Base-by-base conservation (phyloP, 2,797 vertebrate species). In the Acestrorhynchus altus region DNA sequence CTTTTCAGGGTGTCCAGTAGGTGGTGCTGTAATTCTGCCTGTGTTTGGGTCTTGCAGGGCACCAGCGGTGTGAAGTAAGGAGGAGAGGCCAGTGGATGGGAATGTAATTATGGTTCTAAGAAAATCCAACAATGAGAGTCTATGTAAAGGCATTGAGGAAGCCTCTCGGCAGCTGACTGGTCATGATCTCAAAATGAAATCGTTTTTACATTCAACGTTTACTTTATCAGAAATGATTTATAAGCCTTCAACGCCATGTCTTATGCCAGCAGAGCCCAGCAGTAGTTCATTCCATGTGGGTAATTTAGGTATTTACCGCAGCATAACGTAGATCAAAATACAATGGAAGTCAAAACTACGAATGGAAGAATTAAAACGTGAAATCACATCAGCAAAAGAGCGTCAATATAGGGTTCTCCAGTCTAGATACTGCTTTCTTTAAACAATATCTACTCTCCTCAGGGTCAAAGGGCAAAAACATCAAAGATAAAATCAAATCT, bases 1-100 rank as follows among this genome's bases (percentile, higher is more conserved):
- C 18, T 24, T 57, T 52, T 28, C 20, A 78, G 69, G 52, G 31
- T 18, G 8, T 59, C 89, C 94, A 92, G 92, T 89, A 89, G 93
- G 92, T 94, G 93, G 92, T 86, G 89, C 83, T 93, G 78, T 89
- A 89, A 87, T 89, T 72, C 87, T 90, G 76, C 74, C 73, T 56
- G 84, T 83, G 47, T 75, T 80, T 59, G 13, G 24, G 26, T 1
- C 61, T 66, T 72, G 2, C 13, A 66, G 26, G 20, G 57, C 49
- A 81, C 69, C 88, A 83, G 81, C 86, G 83, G 82, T 82, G 84
- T 76, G 76, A 87, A 78, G 84, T 82, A 84, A 79, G 81, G 76
- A 83, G 61, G 76, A 87, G 84, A 87, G 87, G 88, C 83, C 86
- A 85, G 85, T 84, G 83, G 80, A 87, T 81, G 80, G 72, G 77